A percentile compares a stretch with the other conserved stretches of the same genome.
phyloP scores from a whole-genome alignment of 2,113 vertebrate species.

The Campylorhamphus procurvoides region DNA sequence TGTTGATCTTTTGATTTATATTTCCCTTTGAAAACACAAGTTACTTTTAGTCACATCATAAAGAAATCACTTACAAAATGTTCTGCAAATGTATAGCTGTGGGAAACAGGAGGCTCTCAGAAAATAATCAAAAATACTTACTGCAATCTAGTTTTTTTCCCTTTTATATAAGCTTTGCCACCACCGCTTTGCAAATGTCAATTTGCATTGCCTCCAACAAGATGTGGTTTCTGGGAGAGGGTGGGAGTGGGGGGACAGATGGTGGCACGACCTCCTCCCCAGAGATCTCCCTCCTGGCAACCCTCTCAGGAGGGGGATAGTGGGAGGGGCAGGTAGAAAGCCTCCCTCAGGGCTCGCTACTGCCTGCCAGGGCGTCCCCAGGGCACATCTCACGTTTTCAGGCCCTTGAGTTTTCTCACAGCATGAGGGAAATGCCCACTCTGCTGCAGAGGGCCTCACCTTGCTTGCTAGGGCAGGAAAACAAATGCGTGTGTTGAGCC shows the following conservation, averaged over 20 bases:
- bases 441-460: background rate
- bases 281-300: background rate
- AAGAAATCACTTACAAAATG: background rate
- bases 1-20: background rate
- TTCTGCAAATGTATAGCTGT: background rate
- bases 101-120: background rate
- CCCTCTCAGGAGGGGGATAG: background rate
- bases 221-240: background rate
- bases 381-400: background rate
- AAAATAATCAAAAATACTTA: background rate
- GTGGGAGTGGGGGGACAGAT: background rate
- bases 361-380: background rate
- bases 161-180: background rate
- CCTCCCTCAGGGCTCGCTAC: fast-evolving
- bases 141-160: background rate
- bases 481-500: background rate
- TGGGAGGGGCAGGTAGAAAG: background rate
- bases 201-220: background rate
- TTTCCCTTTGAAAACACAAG: conserved; percentile 15
- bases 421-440: background rate
- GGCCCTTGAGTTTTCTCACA: background rate
- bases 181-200: background rate
- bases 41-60: conserved; percentile 11
- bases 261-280: background rate
- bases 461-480: background rate